These are phyloP conservation scores for Mesocricetus auratus DNA, from an alignment of 2,113 vertebrate species.

Conservation along the genomic window DNA sequence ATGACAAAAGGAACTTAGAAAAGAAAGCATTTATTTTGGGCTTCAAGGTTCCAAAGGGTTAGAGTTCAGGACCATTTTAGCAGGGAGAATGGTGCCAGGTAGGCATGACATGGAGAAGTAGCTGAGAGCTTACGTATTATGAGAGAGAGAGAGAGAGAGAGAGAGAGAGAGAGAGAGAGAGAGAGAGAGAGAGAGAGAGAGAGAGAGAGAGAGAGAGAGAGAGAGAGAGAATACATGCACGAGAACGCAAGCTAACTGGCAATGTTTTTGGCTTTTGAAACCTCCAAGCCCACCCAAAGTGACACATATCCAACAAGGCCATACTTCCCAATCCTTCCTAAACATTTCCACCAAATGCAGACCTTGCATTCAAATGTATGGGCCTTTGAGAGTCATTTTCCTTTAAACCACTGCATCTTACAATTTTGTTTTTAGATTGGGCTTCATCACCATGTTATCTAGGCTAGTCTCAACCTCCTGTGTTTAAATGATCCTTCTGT, in stretches of 20 bases:
- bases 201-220: neutral
- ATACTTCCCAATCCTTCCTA: neutral
- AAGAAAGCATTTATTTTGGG: neutral
- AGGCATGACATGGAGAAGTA: neutral
- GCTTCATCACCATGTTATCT: neutral
- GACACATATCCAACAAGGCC: neutral
- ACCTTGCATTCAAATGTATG: neutral
- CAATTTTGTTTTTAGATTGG: neutral
- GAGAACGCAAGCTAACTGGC: neutral
- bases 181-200: neutral
- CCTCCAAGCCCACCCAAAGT: neutral
- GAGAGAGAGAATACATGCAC: too few relatives aligned
- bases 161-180: neutral
- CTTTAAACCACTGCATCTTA: neutral
- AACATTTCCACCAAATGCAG: neutral
- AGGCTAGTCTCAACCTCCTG: neutral
- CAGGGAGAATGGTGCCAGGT: neutral
- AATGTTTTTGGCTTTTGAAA: neutral
- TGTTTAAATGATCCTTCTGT: neutral
- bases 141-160: too few relatives aligned
- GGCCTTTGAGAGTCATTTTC: neutral
- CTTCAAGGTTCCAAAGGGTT: neutral
- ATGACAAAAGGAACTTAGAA: neutral
- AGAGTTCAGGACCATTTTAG: neutral
- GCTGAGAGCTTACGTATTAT: neutral